phyloP scores from a whole-genome alignment of 2,113 vertebrate species.

The Rissa tridactyla region DNA sequence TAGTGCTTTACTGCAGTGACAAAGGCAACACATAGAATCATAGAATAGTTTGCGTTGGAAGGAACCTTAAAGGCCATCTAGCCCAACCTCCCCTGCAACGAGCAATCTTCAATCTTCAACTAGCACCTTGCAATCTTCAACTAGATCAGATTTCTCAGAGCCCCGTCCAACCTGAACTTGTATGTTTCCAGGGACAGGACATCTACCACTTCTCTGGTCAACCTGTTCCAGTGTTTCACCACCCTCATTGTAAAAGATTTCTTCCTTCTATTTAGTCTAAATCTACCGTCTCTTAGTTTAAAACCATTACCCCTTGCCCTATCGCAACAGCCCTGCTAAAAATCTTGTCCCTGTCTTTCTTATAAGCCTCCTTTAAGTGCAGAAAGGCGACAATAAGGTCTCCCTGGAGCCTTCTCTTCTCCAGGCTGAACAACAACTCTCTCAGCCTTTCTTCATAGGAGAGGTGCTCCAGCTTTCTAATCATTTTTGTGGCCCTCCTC shows the following conservation, averaged over 20 bases:
- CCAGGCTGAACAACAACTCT: background rate
- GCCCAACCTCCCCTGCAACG: background rate
- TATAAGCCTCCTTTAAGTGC: background rate
- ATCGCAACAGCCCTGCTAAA: background rate
- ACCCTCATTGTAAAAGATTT: background rate
- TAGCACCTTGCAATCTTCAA: background rate
- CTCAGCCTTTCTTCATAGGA: background rate
- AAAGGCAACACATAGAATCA: background rate
- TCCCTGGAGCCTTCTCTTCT: background rate
- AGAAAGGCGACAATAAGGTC: background rate
- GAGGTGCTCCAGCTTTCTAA: background rate
- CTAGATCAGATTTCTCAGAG: background rate
- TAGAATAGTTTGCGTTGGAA: background rate
- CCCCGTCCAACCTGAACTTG: background rate
- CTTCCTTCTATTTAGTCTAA: background rate
- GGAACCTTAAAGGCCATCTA: background rate
- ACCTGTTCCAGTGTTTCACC: background rate
- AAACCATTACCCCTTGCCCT: background rate
- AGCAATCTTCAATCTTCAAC: background rate
- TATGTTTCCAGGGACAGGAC: background rate
- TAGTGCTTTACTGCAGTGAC: background rate
- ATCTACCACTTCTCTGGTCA: background rate
- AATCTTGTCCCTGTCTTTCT: background rate
- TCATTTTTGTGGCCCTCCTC: background rate
- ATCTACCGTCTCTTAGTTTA: background rate